Evolutionary conservation across 1,140 invertebrate genomes (phyloP), one percentile per base, ranked within the genome.

Genomic region (Penaeus vannamei): DNA sequence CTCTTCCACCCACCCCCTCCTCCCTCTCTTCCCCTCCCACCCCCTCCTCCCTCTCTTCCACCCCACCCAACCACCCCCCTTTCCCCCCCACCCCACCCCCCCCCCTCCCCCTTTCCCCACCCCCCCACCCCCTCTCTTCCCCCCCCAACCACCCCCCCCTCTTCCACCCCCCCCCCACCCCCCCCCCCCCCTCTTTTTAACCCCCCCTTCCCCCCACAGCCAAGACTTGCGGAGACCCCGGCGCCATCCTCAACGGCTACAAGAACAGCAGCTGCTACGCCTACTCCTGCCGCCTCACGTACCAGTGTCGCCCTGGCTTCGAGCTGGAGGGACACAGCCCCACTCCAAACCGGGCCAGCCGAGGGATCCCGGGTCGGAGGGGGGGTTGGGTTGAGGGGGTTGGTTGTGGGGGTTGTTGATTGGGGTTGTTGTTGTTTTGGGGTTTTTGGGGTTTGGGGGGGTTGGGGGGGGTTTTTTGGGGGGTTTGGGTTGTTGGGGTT

Each of bases 231-330:
- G 97, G 96, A 0, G 94, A 96, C 88, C 98, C 98, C 0, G 96
- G 95, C 0, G 96, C 98, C 92, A 97, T 98, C 17, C 93, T 96
- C 0, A 97, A 99, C 92, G 98, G 98, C 32, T 96, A 96, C 95
- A 96, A 98, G 91, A 96, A 97, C 20, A 97, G 97, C 1, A 96
- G 98, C 92, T 97, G 97, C 92, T 97, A 98, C 93, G 97, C 96
- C 0, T 99, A 96, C 93, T 96, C 97, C 8, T 98, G 98, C 92
- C 95, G 96, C 12, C 97, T 99, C 3, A 96, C 96, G 22, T 99
- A 99, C 92, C 96, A 97, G 86, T 99, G 98, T 92, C 96, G 97
- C 22, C 96, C 97, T 77, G 98, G 97, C 0, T 99, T 97, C 93
- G 97, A 99, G 92, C 93, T 99, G 82, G 95, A 97, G 14, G 98